These are phyloP conservation scores for Piprites chloris DNA, from an alignment of 2,113 vertebrate species.

Conservation along the genomic window DNA sequence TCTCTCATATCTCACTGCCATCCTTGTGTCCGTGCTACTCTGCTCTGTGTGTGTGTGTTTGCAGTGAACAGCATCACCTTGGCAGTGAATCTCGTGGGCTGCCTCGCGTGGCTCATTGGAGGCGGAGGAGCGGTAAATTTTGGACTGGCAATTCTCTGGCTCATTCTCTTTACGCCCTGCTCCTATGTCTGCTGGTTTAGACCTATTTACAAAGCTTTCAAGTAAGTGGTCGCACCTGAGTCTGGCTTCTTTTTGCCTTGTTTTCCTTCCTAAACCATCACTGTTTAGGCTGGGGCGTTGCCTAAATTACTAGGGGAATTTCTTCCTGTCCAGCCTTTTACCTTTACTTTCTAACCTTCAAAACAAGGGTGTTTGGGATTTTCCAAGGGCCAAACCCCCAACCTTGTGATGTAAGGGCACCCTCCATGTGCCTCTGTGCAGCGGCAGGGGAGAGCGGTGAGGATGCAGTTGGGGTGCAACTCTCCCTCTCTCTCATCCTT, in stretches of 20 bases:
- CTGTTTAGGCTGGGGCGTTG: background rate
- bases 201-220: conserved; percentile 99
- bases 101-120: conserved; percentile 96
- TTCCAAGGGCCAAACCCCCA: background rate
- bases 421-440: rapidly evolving
- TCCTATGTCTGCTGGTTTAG: conserved; percentile 99
- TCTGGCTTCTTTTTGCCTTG: background rate
- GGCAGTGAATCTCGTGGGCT: conserved; percentile 94
- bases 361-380: background rate
- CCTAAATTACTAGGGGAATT: background rate
- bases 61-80: conserved; percentile 94
- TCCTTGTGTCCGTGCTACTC: background rate
- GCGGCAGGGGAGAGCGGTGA: rapidly evolving
- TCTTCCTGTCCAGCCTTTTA: background rate
- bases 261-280: background rate
- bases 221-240: conserved; percentile 79
- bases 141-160: conserved; percentile 97
- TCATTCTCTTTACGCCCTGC: conserved; percentile 98
- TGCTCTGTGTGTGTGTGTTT: conserved; percentile 73
- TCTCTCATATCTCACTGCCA: background rate
- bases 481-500: background rate
- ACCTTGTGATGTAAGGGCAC: rapidly evolving
- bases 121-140: conserved; percentile 97
- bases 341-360: background rate
- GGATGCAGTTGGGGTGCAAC: background rate